Conservation (phyloP, 64 coral and sea anemone species). For the Astreopora myriophthalma region DNA sequence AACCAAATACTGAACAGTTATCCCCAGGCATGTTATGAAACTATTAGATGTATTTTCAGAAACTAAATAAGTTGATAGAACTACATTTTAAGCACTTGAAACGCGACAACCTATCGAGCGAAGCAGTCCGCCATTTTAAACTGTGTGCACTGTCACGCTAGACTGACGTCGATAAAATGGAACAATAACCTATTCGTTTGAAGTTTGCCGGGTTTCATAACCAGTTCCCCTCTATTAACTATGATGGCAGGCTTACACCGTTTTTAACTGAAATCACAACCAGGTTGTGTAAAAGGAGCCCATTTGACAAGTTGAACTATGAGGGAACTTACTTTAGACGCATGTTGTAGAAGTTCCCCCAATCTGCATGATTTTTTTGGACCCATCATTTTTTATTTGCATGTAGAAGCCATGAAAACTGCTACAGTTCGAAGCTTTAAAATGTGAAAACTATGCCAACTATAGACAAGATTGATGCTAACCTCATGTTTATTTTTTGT, state of each 20-base stretch:
- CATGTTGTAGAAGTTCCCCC: neutral
- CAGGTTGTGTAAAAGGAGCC: neutral
- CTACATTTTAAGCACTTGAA: too few species aligned
- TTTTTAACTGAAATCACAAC: neutral
- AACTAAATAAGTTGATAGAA: too few species aligned
- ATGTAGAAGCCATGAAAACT: neutral
- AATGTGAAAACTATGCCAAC: slow-evolving; percentile 1
- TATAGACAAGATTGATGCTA: neutral
- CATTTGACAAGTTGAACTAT: neutral
- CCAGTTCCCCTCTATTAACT: too few species aligned
- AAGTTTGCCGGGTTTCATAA: too few species aligned
- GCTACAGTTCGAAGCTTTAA: neutral
- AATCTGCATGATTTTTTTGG: neutral
- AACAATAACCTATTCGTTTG: too few species aligned
- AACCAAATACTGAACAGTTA: too few species aligned
- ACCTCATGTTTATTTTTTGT: neutral
- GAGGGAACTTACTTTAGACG: neutral
- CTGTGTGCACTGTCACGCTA: too few species aligned
- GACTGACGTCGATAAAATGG: too few species aligned
- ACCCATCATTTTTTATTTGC: neutral
- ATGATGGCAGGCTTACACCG: neutral
- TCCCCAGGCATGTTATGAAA: too few species aligned
- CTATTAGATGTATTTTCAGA: too few species aligned
- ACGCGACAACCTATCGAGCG: too few species aligned
- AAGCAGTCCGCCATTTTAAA: too few species aligned